phyloP scores from a whole-genome alignment of 2,888 invertebrate species.

The Conistra vaccinii region DNA sequence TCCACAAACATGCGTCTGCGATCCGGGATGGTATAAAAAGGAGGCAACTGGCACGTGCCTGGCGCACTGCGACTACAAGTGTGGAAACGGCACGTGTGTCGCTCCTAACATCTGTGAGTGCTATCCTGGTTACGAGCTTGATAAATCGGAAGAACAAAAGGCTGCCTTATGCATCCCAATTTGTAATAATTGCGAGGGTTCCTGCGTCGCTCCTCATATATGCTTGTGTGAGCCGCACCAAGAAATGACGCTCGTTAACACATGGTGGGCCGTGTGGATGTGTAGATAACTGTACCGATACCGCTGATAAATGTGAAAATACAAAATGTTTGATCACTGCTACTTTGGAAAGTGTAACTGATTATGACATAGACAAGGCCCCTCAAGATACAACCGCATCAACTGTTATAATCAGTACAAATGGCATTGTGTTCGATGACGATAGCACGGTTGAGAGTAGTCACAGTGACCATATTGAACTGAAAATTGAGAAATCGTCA shows the following conservation, averaged over 20 bases:
- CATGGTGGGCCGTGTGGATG: conserved; percentile 56
- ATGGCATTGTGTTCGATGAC: background rate
- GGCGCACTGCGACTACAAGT: conserved; percentile 64
- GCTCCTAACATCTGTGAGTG: conserved; percentile 70
- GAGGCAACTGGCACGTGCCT: conserved; percentile 52
- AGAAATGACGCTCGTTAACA: conserved; percentile 29
- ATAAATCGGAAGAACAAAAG: conserved; percentile 2
- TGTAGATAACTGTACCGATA: conserved; percentile 43
- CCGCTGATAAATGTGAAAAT: conserved; percentile 45
- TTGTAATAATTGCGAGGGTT: conserved; percentile 63
- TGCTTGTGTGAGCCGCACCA: conserved; percentile 59
- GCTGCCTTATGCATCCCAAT: conserved; percentile 53
- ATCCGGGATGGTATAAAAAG: conserved; percentile 65
- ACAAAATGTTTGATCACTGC: conserved; percentile 54
- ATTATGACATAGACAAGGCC: background rate
- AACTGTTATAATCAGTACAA: conserved; percentile 5
- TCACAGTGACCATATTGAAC: conserved; percentile 13
- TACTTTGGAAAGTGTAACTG: conserved; percentile 15
- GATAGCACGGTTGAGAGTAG: background rate
- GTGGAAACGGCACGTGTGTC: conserved; percentile 69
- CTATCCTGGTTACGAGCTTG: conserved; percentile 54
- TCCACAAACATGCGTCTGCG: conserved; percentile 64
- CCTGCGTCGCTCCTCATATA: conserved; percentile 56
- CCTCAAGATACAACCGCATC: background rate
- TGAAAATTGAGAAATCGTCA: conserved; percentile 28